These are phyloP conservation scores for Cottus gobio DNA, from an alignment of 2,113 vertebrate genomes.

Conservation along the genomic window DNA sequence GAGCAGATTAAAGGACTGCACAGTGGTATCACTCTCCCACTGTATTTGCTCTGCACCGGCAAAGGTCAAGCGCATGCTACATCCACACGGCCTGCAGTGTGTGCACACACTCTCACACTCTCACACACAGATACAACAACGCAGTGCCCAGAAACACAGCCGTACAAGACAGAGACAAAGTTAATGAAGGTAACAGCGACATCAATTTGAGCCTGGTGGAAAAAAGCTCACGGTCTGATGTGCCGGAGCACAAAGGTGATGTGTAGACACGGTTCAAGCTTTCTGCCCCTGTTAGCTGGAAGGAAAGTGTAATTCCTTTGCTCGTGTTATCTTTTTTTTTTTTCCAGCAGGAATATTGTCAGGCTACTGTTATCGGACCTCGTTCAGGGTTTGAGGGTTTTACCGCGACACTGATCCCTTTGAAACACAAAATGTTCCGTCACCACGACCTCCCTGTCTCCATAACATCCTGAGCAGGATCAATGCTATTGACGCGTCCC, in stretches of 20 bases:
- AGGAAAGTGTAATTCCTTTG: not conserved
- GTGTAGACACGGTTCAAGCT: not conserved
- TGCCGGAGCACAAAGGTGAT: slow-evolving; percentile 14
- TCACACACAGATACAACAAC: not conserved
- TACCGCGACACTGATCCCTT: not conserved
- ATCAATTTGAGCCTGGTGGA: slow-evolving; percentile 15
- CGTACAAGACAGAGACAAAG: slow-evolving; percentile 18
- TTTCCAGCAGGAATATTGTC: not conserved
- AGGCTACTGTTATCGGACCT: not conserved
- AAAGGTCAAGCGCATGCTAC: slow-evolving; percentile 58
- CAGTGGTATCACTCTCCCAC: slow-evolving; percentile 48
- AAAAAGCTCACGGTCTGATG: slow-evolving; percentile 14
- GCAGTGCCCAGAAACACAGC: slow-evolving; percentile 1
- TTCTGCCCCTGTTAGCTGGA: not conserved
- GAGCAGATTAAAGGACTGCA: slow-evolving; percentile 67
- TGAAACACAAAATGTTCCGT: not conserved
- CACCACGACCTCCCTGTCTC: not conserved
- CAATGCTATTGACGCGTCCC: not conserved
- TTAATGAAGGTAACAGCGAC: slow-evolving; percentile 28
- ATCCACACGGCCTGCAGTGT: slow-evolving; percentile 12
- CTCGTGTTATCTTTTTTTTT: not conserved
- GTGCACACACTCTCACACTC: slow-evolving; percentile 2
- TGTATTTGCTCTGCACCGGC: slow-evolving; percentile 45
- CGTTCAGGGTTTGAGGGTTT: not conserved
- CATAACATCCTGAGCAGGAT: not conserved